Conservation (phyloP, 2,113 vertebrate species). For the Dermatemys mawii region DNA sequence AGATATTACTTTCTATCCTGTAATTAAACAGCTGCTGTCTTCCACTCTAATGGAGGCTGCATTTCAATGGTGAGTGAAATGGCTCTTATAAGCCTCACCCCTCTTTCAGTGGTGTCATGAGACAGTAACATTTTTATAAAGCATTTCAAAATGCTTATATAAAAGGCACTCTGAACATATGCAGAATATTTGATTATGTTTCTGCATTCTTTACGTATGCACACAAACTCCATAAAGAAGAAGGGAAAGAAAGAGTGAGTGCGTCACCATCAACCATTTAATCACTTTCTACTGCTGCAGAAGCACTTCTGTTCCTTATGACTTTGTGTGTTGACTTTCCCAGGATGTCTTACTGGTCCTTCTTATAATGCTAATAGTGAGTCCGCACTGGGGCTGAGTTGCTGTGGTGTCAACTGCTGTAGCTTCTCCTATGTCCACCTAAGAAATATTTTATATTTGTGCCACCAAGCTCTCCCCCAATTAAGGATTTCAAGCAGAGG, state of each 20-base stretch:
- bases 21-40: background rate
- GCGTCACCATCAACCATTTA: background rate
- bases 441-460: background rate
- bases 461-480: background rate
- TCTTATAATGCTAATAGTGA: background rate
- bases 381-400: background rate
- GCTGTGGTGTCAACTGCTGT: background rate
- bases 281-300: background rate
- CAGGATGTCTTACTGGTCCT: background rate
- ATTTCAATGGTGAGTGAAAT: background rate
- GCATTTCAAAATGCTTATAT: background rate
- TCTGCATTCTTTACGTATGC: background rate
- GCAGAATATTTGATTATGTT: background rate
- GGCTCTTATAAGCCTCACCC: background rate
- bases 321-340: background rate
- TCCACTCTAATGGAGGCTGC: background rate
- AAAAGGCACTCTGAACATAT: background rate
- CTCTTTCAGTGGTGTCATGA: background rate
- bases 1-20: background rate
- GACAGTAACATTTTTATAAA: background rate
- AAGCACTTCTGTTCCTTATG: background rate
- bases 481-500: background rate
- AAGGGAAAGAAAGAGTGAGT: background rate
- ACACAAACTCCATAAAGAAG: background rate
- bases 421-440: background rate